Evolutionary conservation across 1,140 invertebrate species (phyloP), one percentile per base, ranked within the genome.

Genomic region (Saccostrea cuccullata): DNA sequence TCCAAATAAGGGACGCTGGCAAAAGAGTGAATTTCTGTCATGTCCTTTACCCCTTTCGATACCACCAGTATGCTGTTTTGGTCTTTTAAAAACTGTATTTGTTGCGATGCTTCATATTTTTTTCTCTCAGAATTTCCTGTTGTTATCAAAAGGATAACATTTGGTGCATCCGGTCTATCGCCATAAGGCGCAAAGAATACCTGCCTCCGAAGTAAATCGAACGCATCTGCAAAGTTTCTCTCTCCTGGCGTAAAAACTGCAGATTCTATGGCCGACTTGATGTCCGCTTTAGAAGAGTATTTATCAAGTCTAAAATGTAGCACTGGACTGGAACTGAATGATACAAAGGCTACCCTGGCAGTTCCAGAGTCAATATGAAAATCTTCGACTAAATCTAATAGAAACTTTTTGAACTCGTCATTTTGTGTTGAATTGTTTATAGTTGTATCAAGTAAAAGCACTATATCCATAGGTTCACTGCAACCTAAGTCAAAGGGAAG

Each of bases 1-100:
- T 92, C 90, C 11, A 87, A 58, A 6, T 86, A 26, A 30, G 93
- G 93, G 13, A 90, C 87, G 77, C 90, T 92, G 12, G 91, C 91
- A 30, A 94, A 89, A 58, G 55, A 40, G 23, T 91, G 60, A 6
- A 93, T 83, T 67, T 93, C 92, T n/a, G 85, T 85, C 30, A 86
- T 82, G 2, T 84, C 77, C 9, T 83, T 64, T 15, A 90, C 89
- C 8, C 90, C 83, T 55, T 91, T 86, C 13, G 90, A 91, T 55
- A 92, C 88, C 5, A 86, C 90, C 77, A 92, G 89, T 13, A 93
- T 86, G 73, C 87, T 89, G 20, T 89, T 58, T 1, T 89, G 88
- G 20, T 91, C 88, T 26, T 91, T 89, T 3, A 91, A 82, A 0
- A 85, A 89, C 6, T 90, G 82, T 0, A 89, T 89, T 87, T 92